Evolutionary conservation across 1,140 invertebrate genomes (phyloP), one percentile per base, ranked within the genome.

Genomic region (Uloborus diversus): DNA sequence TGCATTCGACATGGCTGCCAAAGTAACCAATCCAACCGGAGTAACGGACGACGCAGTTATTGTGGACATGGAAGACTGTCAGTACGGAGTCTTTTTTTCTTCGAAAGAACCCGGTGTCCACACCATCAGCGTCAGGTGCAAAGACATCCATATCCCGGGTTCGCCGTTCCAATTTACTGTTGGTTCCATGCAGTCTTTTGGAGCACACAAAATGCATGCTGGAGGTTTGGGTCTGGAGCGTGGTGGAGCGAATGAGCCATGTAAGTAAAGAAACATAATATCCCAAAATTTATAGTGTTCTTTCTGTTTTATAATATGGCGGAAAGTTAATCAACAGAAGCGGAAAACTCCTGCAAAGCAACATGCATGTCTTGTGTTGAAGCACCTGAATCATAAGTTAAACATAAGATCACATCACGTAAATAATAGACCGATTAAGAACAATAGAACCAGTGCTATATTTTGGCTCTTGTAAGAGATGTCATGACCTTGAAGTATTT

Each of bases 1-100:
- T 28, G 93, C 95, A 0, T 96, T 96, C 85, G 96, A 98, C 86
- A 89, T 98, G 82, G 90, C 92, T 1, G 94, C 96, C 0, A 94
- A 93, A 0, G 96, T 99, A 0, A 96, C 94, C 42, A 96, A 94
- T 53, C 96, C 96, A 3, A 93, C 93, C 2, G 95, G 95, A 4
- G 91, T 96, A 0, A 94, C 93, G 14, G 94, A 96, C 85, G 94
- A 95, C 84, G 94, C 94, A 0, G 93, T 94, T 85, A 94, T 97
- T 82, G 92, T 94, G 83, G 96, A 97, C 86, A 90, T 96, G 25
- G 95, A 97, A 85, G 96, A 98, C 83, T 94, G 94, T 0, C 90
- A 97, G 0, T 99, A 98, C 87, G 95, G 94, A 11, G 96, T 99
- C n/a, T 94, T 95, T 85, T 99, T 99, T 87, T 93, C 98, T 9